Evolutionary conservation across 1,140 invertebrate genomes (phyloP).

Genomic region (Cylas formicarius): DNA sequence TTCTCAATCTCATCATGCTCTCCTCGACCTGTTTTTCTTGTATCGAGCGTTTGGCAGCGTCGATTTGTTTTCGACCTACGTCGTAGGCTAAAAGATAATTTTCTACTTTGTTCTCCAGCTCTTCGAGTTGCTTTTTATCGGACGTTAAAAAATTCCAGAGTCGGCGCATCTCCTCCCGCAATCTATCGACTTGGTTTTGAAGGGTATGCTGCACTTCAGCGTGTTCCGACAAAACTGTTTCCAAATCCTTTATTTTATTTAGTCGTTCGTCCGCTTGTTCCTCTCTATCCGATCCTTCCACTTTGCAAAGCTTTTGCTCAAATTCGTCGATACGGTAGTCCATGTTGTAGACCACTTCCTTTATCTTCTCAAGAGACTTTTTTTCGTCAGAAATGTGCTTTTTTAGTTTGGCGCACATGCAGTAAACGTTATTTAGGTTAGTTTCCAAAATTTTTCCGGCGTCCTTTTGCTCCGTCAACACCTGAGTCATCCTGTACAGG

Average conservation of each 20-base stretch:
- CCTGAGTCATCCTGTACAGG: conserved; percentile 27
- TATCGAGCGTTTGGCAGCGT: conserved; percentile 36
- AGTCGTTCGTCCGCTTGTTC: conserved; percentile 40
- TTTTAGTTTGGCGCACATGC: conserved; percentile 24
- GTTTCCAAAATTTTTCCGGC: conserved; percentile 26
- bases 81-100: conserved; percentile 43
- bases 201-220: conserved; percentile 36
- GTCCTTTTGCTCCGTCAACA: conserved; percentile 23
- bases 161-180: conserved; percentile 49
- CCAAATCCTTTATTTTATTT: conserved; percentile 43
- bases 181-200: conserved; percentile 45
- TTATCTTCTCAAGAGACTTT: conserved; percentile 39
- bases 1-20: conserved; percentile 52
- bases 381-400: conserved; percentile 29
- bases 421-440: conserved; percentile 26
- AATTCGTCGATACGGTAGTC: conserved; percentile 35
- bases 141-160: conserved; percentile 39
- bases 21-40: conserved; percentile 55
- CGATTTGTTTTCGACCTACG: conserved; percentile 47
- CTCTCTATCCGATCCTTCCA: conserved; percentile 28
- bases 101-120: conserved; percentile 35
- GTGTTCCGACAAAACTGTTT: conserved; percentile 40
- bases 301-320: conserved; percentile 24
- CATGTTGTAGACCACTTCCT: conserved; percentile 40
- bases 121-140: conserved; percentile 39